Evolutionary conservation across 2,888 invertebrate species (phyloP).

Genomic region (Leucophora obtusa): DNA sequence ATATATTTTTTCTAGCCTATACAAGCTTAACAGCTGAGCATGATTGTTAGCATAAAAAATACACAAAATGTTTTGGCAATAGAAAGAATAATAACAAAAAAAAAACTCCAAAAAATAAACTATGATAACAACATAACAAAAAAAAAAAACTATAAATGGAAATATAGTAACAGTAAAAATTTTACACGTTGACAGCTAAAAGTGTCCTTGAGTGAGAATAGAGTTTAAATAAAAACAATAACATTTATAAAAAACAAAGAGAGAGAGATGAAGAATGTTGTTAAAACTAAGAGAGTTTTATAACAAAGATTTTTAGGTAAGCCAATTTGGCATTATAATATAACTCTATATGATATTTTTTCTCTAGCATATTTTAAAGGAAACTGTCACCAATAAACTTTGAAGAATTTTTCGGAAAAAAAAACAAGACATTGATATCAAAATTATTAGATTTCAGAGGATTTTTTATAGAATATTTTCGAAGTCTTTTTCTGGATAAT

Average conservation of each 20-base stretch:
- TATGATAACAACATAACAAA: constrained; percentile 44
- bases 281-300: constrained; percentile 57
- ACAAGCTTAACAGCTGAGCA: constrained; percentile 46
- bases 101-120: constrained; percentile 17
- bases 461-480: too few relatives aligned
- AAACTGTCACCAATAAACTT: too few relatives aligned
- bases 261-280: constrained; percentile 68
- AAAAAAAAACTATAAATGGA: constrained; percentile 53
- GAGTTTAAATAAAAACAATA: constrained; percentile 66
- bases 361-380: too few relatives aligned
- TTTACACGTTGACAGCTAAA: constrained; percentile 65
- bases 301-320: background rate
- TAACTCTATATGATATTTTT: too few relatives aligned
- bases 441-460: too few relatives aligned
- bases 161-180: constrained; percentile 58
- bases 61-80: constrained; percentile 34
- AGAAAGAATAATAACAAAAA: constrained; percentile 25
- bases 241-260: constrained; percentile 22
- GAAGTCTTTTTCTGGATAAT: too few relatives aligned
- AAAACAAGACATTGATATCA: too few relatives aligned
- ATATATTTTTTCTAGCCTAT: constrained; percentile 25
- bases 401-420: too few relatives aligned
- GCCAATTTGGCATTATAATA: too few relatives aligned
- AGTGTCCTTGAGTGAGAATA: constrained; percentile 74
- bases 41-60: constrained; percentile 39